Base-by-base conservation (phyloP, 2,888 invertebrate genomes). In the Mycalesis mineus region DNA sequence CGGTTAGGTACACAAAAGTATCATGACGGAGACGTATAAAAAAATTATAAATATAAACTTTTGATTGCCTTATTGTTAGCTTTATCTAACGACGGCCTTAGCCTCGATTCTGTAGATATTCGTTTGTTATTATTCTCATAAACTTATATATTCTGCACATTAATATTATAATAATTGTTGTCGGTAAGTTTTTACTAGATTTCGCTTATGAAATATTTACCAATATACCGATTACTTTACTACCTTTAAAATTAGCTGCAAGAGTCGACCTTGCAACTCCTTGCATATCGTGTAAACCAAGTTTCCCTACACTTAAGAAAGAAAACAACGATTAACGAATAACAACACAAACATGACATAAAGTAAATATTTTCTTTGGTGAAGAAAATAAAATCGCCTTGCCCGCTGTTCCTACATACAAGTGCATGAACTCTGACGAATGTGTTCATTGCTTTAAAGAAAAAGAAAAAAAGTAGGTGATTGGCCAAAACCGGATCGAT, bases 401-500 rank as follows among this genome's bases (percentile, higher is more conserved):
- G 11, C 11, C 11, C 36, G 4, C 9, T 36, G 11, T 11, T 11
- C 11, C 2, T 37, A 7, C n/a, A 37, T 49, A 47, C 50, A 29
- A 39, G 15, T 31, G 31, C 29, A 22, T 11, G 37, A 33, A 39
- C 17, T 53, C 36, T 49, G 22, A 40, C 17, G 11, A 51, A 53
- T 60, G 36, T 47, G 31, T 28, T 15, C 37, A 47, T 62, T 58
- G 44, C 41, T 44, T 58, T 52, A 61, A 61, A 56, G 62, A 60
- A 53, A 36, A 22, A 22, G 2, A 22, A 33, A 60, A 61, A 62
- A 67, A 59, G 28, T 52, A 49, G 49, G 57, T 48, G 40, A 61
- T 54, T 68, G 66, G 55, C 70, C 71, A 71, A 75, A 82, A 80
- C 84, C 80, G 79, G 80, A 73, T 75, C 63, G 68, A 65, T 86